A percentile compares a stretch with the other conserved stretches of the same genome.
These are phyloP conservation scores for Phoenoteleia sp. DNA, from an alignment of 2,888 invertebrate genomes.

Conservation along the genomic window DNA sequence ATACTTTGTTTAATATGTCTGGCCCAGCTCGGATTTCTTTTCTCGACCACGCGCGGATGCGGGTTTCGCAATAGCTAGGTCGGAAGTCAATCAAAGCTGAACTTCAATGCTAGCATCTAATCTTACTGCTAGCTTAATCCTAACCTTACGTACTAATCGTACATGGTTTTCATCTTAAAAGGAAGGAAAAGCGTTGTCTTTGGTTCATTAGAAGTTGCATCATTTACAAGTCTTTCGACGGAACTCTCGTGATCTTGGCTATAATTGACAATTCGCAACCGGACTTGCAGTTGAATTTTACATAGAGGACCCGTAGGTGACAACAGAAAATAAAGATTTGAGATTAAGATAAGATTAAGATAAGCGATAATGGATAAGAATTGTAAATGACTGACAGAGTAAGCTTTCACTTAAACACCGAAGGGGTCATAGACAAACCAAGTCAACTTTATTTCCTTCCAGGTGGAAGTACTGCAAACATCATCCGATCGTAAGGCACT, in stretches of 20 bases:
- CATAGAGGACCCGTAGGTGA: too few relatives aligned
- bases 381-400: background rate
- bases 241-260: too few relatives aligned
- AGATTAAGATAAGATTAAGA: background rate
- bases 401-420: slow-evolving; percentile 15
- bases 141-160: slow-evolving; percentile 76
- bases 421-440: slow-evolving; percentile 72
- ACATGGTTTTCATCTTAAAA: slow-evolving; percentile 72
- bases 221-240: too few relatives aligned
- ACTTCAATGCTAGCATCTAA: slow-evolving; percentile 79
- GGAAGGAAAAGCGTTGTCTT: slow-evolving; percentile 73
- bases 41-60: slow-evolving; percentile 39
- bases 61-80: background rate
- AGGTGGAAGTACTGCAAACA: slow-evolving; percentile 51
- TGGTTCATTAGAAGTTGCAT: slow-evolving; percentile 74
- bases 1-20: slow-evolving; percentile 79
- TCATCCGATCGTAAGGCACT: background rate
- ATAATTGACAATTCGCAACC: too few relatives aligned
- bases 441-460: slow-evolving; percentile 68
- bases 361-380: slow-evolving; percentile 5
- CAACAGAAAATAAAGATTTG: too few relatives aligned
- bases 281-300: too few relatives aligned
- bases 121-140: slow-evolving; percentile 81
- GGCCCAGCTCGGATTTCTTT: slow-evolving; percentile 73
- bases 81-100: slow-evolving; percentile 76